Base-by-base conservation (phyloP, 2,113 vertebrate species). In the Anser brachyrhynchus region DNA sequence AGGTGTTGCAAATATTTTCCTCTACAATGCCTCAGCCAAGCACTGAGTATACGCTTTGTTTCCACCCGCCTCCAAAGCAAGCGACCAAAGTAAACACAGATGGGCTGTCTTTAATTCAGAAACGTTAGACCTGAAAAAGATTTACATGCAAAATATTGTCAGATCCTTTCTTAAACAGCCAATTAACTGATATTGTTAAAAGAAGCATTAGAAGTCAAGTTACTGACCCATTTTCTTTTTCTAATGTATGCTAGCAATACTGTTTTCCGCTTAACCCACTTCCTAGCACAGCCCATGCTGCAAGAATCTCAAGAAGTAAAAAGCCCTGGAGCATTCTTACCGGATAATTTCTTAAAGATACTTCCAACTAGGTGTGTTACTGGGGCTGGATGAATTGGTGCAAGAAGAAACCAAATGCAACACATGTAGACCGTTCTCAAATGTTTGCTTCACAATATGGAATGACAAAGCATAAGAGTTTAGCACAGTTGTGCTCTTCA, bases 51-150 rank as follows among this genome's bases (percentile, higher is more conserved):
- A 33, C 10, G n/a, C 37, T 54, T 80, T 61, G 11, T 3, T 80
- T 5, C 15, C 18, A 33, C 14, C 3, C 2, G 9, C 37, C 21
- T 0, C 0, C 9, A 44, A 62, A 59, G 92, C 93, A 78, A 66
- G 13, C 26, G 54, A 73, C 20, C 55, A 46, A 71, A 81, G 21
- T 41, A 86, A 92, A 89, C 16, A 89, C 44, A 62, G 46, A 71
- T 77, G 21, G 37, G 19, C 31, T 84, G 25, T 39, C 46, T 91
- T 90, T 55, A 84, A 86, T 84, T 6, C 67, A 73, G 35, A 76
- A 11, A 92, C 4, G 58, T 20, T 0, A 69, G 51, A 70, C 22
- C 14, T 87, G 14, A 31, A 58, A 71, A 92, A 72, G 26, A 86
- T 54, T 80, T 84, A 54, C 0, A 77, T 14, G 16, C 14, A 84